Evolutionary conservation across 2,113 vertebrate genomes (phyloP), one percentile per base, ranked within the genome.

Genomic region (Mus spicilegus): DNA sequence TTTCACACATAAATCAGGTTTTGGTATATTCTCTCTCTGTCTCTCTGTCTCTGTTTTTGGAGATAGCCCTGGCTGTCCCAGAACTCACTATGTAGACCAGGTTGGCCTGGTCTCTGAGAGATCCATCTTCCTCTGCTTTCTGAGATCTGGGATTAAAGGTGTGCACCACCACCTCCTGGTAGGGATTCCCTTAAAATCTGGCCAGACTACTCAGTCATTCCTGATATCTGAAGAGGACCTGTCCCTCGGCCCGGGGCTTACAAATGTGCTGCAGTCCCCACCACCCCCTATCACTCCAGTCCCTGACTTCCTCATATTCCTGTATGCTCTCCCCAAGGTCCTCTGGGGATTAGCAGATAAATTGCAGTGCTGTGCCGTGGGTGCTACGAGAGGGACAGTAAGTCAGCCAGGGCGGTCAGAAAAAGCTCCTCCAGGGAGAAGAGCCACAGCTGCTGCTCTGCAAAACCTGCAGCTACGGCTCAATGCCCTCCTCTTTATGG

Each of bases 401-500:
- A 70, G 85, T 93, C 92, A 95, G 89, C 97, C 63, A 22, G 61
- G 61, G 69, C n/a, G 42, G 86, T 30, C 69, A n/a, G 95, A 93
- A 93, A 33, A 51, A 78, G 39, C 95, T 87, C 92, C 96, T 94
- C 90, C 3, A 76, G 94, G 92, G 96, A 98, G 56, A 7, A 5
- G 39, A 80, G 77, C 65, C 93, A 22, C 96, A 97, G 96, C 95
- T 96, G 91, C 91, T 89, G 67, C 93, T 77, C 80, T 12, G 17
- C 54, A n/a, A 42, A 63, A 58, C 88, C 78, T 36, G 36, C 14
- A 17, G 77, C 30, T 70, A 51, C 87, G 61, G 39, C 95, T 1
- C 24, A 93, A 58, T 67, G 63, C 65, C 85, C 89, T 90, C 28
- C 7, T 92, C 80, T 88, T 89, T 75, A 46, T 36, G 86, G 91